Percentiles rank a stretch among this genome's conserved stretches.
Conservation (phyloP, 2,113 vertebrate genomes). For the Hippopotamus amphibius region DNA sequence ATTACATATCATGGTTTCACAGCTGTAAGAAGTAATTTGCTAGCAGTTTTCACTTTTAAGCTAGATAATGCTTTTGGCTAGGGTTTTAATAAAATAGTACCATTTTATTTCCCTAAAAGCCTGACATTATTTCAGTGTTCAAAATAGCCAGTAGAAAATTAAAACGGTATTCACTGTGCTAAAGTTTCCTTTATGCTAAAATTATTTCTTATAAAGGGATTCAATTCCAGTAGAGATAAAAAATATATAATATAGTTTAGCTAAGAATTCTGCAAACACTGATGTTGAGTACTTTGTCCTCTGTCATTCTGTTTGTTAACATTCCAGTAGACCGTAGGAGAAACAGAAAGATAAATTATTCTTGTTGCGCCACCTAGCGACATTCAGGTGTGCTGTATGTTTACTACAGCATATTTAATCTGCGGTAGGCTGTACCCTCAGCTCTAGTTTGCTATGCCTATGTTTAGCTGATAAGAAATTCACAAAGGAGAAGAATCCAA, state of each 20-base stretch:
- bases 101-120: conserved; percentile 45
- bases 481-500: conserved; percentile 30
- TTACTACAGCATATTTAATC: not conserved
- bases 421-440: not conserved
- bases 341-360: conserved; percentile 80
- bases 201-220: conserved; percentile 58
- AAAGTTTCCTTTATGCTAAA: conserved; percentile 61
- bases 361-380: conserved; percentile 86
- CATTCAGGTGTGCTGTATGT: not conserved
- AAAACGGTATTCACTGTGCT: conserved; percentile 28
- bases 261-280: conserved; percentile 53
- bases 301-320: conserved; percentile 63
- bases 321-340: conserved; percentile 73
- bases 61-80: not conserved
- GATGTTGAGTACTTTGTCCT: conserved; percentile 25
- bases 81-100: not conserved
- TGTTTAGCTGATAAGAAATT: not conserved
- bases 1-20: not conserved
- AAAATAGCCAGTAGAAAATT: conserved; percentile 37
- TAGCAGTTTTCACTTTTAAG: conserved; percentile 3
- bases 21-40: not conserved
- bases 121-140: not conserved
- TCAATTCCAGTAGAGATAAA: conserved; percentile 42
- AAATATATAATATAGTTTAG: conserved; percentile 45
- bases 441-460: not conserved